A percentile compares a stretch with the other conserved stretches of the same genome.
Conservation (phyloP, 2,797 vertebrate genomes). For the Pampus argenteus region DNA sequence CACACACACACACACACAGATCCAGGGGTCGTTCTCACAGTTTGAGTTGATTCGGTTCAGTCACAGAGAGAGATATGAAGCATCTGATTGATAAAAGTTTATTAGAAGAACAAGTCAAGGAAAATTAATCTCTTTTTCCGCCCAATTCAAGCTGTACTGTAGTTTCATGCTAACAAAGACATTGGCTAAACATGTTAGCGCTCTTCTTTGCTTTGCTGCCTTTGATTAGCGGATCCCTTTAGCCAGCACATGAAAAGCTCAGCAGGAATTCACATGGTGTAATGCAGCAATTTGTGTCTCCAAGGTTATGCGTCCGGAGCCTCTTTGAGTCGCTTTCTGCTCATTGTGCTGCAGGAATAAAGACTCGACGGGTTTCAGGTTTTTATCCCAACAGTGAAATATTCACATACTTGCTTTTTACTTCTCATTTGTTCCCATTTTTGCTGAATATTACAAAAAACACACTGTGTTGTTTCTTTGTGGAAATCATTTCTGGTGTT, state of each 20-base stretch:
- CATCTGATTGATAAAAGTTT: slow-evolving; percentile 5
- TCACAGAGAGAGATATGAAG: background rate
- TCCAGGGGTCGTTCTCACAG: background rate
- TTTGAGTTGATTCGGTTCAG: background rate
- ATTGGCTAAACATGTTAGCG: background rate
- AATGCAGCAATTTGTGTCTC: slow-evolving; percentile 74
- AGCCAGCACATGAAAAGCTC: slow-evolving; percentile 73
- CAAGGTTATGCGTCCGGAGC: slow-evolving; percentile 60
- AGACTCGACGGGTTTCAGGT: slow-evolving; percentile 28
- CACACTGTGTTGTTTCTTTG: slow-evolving; percentile 2
- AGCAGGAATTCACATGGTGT: slow-evolving; percentile 64
- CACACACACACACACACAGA: slow-evolving; percentile 3
- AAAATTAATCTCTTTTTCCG: background rate
- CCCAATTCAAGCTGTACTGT: slow-evolving; percentile 15
- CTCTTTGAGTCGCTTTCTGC: slow-evolving; percentile 65
- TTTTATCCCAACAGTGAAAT: slow-evolving; percentile 19
- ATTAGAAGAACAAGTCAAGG: slow-evolving; percentile 6
- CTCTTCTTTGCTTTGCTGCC: slow-evolving; percentile 10
- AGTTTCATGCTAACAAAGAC: slow-evolving; percentile 28
- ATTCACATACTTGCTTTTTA: slow-evolving; percentile 19
- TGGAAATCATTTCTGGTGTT: background rate
- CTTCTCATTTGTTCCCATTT: slow-evolving; percentile 18
- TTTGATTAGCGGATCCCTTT: slow-evolving; percentile 63
- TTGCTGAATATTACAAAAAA: background rate
- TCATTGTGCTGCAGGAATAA: slow-evolving; percentile 61